These are phyloP conservation scores for Malacoctenus gilli DNA, from an alignment of 2,797 vertebrate genomes.

Conservation along the genomic window DNA sequence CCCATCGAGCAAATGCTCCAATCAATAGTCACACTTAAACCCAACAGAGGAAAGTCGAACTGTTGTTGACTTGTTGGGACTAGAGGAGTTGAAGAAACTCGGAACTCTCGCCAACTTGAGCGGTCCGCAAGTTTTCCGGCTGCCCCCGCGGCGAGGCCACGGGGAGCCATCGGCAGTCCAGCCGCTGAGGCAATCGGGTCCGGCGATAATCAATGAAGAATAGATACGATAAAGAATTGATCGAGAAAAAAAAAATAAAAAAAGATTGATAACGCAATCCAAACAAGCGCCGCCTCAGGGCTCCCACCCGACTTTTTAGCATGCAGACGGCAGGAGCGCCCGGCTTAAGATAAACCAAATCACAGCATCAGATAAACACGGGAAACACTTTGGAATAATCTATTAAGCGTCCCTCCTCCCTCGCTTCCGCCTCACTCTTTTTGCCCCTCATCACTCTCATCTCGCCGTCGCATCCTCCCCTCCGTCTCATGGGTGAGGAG, in stretches of 20 bases:
- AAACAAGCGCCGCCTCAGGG: too few species aligned
- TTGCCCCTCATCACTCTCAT: conserved; percentile 18
- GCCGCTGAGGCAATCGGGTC: too few species aligned
- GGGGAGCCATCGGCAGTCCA: background rate
- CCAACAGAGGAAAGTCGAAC: too few species aligned
- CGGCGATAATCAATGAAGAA: background rate
- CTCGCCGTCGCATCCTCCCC: conserved; percentile 22
- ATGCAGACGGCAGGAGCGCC: too few species aligned
- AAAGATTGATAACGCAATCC: background rate
- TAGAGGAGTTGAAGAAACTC: too few species aligned
- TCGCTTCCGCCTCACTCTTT: conserved; percentile 11
- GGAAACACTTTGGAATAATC: conserved; percentile 26
- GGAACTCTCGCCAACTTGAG: too few species aligned
- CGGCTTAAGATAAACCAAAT: conserved; percentile 23
- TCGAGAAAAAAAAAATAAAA: background rate
- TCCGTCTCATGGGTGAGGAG: conserved; percentile 23
- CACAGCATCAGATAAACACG: conserved; percentile 28
- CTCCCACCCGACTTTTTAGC: too few species aligned
- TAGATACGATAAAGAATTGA: background rate
- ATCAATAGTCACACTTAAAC: too few species aligned
- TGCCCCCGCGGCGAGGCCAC: too few species aligned
- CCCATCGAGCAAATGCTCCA: too few species aligned
- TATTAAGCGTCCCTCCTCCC: background rate
- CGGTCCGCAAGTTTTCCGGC: too few species aligned
- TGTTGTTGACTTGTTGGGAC: too few species aligned